Conservation (phyloP, 2,113 vertebrate species). For the Burhinus bistriatus region DNA sequence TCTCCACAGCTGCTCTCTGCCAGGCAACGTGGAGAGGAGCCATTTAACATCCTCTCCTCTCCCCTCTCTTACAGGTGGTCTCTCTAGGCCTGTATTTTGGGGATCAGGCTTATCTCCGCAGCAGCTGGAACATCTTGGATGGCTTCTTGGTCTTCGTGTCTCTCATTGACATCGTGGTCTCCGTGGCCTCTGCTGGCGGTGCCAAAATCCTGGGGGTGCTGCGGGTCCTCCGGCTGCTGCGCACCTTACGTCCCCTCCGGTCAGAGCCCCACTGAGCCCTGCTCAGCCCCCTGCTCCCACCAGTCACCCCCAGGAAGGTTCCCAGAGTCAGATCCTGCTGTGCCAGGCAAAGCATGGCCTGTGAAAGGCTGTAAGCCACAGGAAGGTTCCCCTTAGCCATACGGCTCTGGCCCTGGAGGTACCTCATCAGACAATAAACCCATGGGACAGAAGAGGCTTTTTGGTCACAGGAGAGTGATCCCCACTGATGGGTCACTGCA, state of each 20-base stretch:
- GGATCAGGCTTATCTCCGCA: constrained; percentile 91
- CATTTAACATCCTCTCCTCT: background rate
- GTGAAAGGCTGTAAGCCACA: background rate
- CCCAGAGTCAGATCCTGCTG: background rate
- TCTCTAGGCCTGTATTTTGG: constrained; percentile 94
- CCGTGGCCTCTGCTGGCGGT: constrained; percentile 90
- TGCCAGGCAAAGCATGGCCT: background rate
- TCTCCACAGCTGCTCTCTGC: background rate
- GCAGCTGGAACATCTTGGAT: constrained; percentile 97
- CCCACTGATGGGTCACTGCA: background rate
- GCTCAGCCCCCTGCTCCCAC: background rate
- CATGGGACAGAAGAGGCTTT: background rate
- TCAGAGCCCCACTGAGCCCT: constrained; percentile 28
- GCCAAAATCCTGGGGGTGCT: constrained; percentile 97
- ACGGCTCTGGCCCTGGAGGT: background rate
- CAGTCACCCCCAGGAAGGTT: background rate
- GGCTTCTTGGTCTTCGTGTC: constrained; percentile 97
- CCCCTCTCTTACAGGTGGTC: constrained; percentile 81
- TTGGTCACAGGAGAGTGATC: background rate
- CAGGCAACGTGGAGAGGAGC: background rate
- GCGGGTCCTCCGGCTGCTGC: constrained; percentile 88
- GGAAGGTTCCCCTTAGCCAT: background rate
- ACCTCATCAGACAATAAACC: background rate
- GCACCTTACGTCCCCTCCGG: constrained; percentile 95
- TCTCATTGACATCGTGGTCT: constrained; percentile 96